Evolutionary conservation across 30 jellyfish, hydroid and myxozoan species (phyloP).

Genomic region (Aurelia sp.): DNA sequence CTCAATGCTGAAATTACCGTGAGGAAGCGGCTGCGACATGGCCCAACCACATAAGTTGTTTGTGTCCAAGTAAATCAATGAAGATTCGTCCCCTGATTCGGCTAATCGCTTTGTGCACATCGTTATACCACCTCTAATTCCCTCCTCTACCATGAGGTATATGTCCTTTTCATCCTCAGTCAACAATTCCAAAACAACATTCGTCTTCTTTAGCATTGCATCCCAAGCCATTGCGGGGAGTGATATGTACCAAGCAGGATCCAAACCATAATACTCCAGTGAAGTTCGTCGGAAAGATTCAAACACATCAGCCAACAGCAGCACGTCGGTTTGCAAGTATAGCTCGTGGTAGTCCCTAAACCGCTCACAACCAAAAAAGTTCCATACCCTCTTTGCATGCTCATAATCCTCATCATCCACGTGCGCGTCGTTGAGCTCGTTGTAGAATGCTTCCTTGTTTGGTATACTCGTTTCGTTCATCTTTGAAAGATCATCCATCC

Average conservation of each 20-base stretch:
- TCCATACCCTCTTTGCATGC: constrained; percentile 49
- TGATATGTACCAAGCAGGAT: constrained; percentile 59
- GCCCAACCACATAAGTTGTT: constrained; percentile 1
- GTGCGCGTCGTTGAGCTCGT: neutral
- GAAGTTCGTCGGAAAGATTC: constrained; percentile 42
- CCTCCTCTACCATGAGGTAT: neutral
- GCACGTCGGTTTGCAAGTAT: constrained; percentile 30
- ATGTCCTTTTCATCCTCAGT: neutral
- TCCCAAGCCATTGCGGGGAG: constrained; percentile 65
- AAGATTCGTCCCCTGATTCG: neutral
- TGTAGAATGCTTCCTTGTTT: neutral
- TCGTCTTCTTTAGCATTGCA: neutral
- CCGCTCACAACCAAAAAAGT: neutral
- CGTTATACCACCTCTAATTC: constrained; percentile 3
- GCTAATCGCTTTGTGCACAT: neutral
- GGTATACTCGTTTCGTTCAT: neutral
- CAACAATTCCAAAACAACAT: neutral
- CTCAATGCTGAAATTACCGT: neutral
- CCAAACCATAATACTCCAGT: constrained; percentile 5
- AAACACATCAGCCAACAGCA: constrained; percentile 49
- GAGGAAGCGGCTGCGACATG: neutral
- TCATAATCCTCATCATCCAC: neutral
- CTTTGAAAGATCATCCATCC: constrained; percentile 12
- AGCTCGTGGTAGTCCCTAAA: constrained; percentile 44
- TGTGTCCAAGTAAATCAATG: neutral